Evolutionary conservation across 2,888 invertebrate genomes (phyloP), one percentile per base, ranked within the genome.

Genomic region (Patella pellucida): DNA sequence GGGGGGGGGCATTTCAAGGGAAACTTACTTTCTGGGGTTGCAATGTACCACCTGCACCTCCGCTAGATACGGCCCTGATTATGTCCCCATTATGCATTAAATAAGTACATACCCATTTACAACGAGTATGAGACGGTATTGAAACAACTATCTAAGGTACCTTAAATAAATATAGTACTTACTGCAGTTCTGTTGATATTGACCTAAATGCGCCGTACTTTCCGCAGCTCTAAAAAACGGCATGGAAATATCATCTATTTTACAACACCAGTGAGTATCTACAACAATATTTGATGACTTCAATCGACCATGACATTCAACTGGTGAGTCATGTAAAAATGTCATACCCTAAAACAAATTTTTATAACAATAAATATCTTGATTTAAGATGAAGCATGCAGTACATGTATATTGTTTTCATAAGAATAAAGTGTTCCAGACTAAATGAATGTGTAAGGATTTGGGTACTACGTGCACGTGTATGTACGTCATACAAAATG

Each of bases 221-320:
- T 88, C 88, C 3, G 85, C 85, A 4, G 85, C 83, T n/a, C 85
- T 75, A 74, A 89, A 84, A n/a, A 79, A 23, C 2, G 84, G 83
- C 82, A 88, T 83, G 14, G 81, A 81, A 72, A 87, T 83, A 79
- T 88, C 87, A 0, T 86, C 83, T 2, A 89, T 70, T 69, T 85
- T 86, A 74, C 89, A 87, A n/a, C 96, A 95, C 96, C 96, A 96
- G 80, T 96, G 92, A 78, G 95, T 95, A 90, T 96, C 96, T 16
- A 97, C 95, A 51, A 96, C 76, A 12, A 87, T 82, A 89, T 96
- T 96, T 84, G 94, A 95, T 0, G 96, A 95, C 31, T 95, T 93
- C 54, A 96, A 92, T 87, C 95, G 95, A 4, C 96, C 96, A 86
- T 96, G 96, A 0, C 95, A 80, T 12, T 82, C 79, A 3, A 86